Conservation (phyloP, 2,113 vertebrate genomes). For the Quiscalus mexicanus region DNA sequence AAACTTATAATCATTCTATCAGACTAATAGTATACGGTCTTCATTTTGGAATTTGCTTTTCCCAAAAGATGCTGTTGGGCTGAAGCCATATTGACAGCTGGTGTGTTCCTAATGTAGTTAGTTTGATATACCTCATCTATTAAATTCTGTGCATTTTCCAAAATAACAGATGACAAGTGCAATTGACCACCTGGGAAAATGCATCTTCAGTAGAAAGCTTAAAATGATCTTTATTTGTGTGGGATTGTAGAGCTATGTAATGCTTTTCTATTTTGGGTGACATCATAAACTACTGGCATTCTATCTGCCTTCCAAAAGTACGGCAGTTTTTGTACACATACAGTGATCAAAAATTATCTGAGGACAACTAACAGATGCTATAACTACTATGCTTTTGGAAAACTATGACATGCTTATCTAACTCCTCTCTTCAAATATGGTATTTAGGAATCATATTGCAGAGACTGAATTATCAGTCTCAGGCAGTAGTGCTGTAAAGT, state of each 20-base stretch:
- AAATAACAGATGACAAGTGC: conserved; percentile 81
- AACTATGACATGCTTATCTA: neutral
- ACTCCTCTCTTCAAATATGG: neutral
- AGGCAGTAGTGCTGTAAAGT: neutral
- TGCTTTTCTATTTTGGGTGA: conserved; percentile 40
- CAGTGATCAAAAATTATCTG: conserved; percentile 19
- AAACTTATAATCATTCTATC: conserved; percentile 78
- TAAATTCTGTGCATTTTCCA: conserved; percentile 78
- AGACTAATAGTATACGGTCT: conserved; percentile 77
- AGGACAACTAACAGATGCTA: conserved; percentile 38
- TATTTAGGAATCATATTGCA: neutral
- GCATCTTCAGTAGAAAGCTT: conserved; percentile 66
- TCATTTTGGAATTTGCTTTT: conserved; percentile 73
- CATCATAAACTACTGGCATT: conserved; percentile 25
- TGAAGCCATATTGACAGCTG: conserved; percentile 82
- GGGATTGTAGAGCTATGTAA: neutral
- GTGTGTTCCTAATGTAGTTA: conserved; percentile 78
- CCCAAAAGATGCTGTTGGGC: conserved; percentile 77
- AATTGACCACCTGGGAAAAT: conserved; percentile 80
- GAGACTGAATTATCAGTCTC: conserved; percentile 31
- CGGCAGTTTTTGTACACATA: neutral
- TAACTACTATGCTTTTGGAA: neutral
- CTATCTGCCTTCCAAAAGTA: conserved; percentile 22
- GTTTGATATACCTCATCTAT: conserved; percentile 84
- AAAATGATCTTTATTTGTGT: conserved; percentile 23